A percentile compares a stretch with the other conserved stretches of the same genome.
phyloP scores from a whole-genome alignment of 2,113 vertebrate genomes.

The Pimephales promelas region DNA sequence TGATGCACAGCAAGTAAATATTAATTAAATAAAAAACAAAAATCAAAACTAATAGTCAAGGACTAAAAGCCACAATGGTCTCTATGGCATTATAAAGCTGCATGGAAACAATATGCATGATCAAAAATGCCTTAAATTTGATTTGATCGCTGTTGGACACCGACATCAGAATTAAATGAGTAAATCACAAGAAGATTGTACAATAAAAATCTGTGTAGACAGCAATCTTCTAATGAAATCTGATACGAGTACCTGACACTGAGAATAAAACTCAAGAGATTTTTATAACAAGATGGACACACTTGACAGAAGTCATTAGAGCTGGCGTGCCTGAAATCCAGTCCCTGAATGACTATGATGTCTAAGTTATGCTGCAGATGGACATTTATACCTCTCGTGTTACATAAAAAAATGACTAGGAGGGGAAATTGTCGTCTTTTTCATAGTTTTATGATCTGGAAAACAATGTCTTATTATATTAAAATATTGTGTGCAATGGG shows the following conservation, averaged over 20 bases:
- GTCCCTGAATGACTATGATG: conserved; percentile 6
- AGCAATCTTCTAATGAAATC: conserved; percentile 4
- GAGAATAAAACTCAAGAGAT: background rate
- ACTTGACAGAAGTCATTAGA: background rate
- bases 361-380: conserved; percentile 13
- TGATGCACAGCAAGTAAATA: background rate
- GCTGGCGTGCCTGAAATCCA: background rate
- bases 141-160: background rate
- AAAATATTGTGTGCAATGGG: background rate
- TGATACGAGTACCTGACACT: background rate
- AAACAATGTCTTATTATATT: background rate
- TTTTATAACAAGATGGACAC: background rate
- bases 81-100: background rate
- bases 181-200: background rate
- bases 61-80: background rate
- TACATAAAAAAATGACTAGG: background rate
- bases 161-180: background rate
- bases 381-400: conserved; percentile 11
- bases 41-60: background rate
- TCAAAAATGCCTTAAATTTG: background rate
- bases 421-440: background rate
- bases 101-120: conserved; percentile 12
- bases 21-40: background rate
- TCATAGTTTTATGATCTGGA: background rate
- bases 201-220: background rate